Percentiles rank a stretch among this genome's conserved stretches.
phyloP scores from a whole-genome alignment of 2,113 vertebrate genomes.

The Mixornis gularis region DNA sequence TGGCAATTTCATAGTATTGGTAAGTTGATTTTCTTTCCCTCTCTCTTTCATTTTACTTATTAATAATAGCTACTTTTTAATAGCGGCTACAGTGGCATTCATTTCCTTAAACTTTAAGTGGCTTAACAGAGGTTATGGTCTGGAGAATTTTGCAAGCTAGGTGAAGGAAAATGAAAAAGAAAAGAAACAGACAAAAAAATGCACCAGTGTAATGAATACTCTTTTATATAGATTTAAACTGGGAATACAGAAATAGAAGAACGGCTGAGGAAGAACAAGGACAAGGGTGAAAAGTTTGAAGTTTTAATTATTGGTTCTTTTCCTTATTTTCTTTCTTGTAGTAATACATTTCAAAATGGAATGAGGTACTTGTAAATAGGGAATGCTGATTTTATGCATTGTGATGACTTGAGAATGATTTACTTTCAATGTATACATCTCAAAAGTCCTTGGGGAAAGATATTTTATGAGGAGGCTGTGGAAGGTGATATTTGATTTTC shows the following conservation, averaged over 20 bases:
- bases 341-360: background rate
- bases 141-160: background rate
- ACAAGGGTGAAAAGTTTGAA: background rate
- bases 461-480: background rate
- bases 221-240: background rate
- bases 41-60: background rate
- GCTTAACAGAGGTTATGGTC: background rate
- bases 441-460: background rate
- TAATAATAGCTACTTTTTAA: background rate
- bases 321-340: background rate
- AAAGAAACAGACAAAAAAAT: background rate
- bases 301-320: background rate
- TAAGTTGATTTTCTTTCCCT: conserved; percentile 59
- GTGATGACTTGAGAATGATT: background rate
- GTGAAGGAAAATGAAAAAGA: background rate
- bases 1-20: conserved; percentile 99
- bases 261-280: background rate
- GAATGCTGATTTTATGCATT: background rate
- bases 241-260: background rate
- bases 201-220: background rate
- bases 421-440: background rate
- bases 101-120: background rate
- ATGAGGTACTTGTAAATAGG: background rate
- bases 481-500: conserved; percentile 69
- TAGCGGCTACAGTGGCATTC: background rate